Conservation (phyloP, 1,140 invertebrate genomes). For the Acyrthosiphon pisum region DNA sequence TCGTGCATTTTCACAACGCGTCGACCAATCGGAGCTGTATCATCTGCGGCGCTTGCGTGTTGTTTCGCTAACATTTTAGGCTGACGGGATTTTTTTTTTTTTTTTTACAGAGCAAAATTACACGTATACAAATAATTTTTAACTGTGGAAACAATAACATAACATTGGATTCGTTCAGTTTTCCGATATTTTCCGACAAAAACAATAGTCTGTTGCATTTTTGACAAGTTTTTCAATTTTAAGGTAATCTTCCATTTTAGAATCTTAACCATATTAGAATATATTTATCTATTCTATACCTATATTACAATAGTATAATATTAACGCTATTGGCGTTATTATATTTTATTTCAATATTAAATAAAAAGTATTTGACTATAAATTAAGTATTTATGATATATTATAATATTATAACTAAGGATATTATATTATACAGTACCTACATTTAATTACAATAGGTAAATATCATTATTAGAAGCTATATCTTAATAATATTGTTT, state of each 20-base stretch:
- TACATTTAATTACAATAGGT: neutral
- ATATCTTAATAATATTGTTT: neutral
- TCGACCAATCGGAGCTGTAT: constrained; percentile 17
- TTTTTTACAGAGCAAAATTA: neutral
- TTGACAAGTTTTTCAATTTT: neutral
- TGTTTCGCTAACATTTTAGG: neutral
- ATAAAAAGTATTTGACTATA: neutral
- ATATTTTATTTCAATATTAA: constrained; percentile 3
- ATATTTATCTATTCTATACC: neutral
- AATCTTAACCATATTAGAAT: neutral
- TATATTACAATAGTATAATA: neutral
- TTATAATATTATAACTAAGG: too few relatives aligned
- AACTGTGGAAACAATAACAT: neutral
- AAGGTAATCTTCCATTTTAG: neutral
- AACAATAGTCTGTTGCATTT: neutral
- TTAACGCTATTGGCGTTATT: neutral
- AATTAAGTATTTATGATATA: neutral
- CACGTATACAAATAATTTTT: constrained; percentile 45
- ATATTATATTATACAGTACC: too few relatives aligned
- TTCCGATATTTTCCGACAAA: constrained; percentile 1
- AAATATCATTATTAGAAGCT: neutral
- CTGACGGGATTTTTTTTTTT: neutral
- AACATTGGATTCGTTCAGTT: neutral
- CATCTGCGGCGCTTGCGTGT: constrained; percentile 40
- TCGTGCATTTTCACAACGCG: neutral